Base-by-base conservation (phyloP, 2,888 invertebrate species). In the Drosophila suboccidentalis region DNA sequence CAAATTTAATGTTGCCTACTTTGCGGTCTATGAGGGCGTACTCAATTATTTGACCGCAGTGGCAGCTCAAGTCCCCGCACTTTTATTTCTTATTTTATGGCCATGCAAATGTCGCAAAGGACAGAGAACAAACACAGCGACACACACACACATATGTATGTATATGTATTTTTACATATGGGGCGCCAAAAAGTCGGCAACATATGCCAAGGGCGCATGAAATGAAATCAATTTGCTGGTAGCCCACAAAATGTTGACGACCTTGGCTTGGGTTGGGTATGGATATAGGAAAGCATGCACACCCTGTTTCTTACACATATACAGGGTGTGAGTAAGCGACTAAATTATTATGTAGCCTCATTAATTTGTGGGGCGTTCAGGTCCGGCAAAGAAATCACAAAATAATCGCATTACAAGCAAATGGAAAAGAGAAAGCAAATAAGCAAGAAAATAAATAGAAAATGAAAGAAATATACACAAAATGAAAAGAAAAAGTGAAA, bases 61-160 rank as follows among this genome's bases (percentile, higher is more conserved):
- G 51, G 41, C 54, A 44, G 63, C 71, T 51, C 61, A 65, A 49
- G 61, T 62, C 54, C 39, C 50, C 67, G 61, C 59, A 68, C 74
- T 78, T 88, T 87, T 89, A 87, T 87, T 78, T 82, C 84, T 78
- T 61, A 76, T 87, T 88, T 88, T 80, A 87, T 76, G 78, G 67
- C 64, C 86, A 86, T 89, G 86, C 80, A 85, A 87, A 89, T 88
- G 86, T 77, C 68, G 50, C 67, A 66, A 51, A 60, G 66, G 51
- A 19, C 43, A 44, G 1, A 47, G 49, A 38, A 54, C 39, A 17
- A 17, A 39, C 43, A 29, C 60, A 68, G 43, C 9, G 34, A 34
- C 19, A 29, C 49, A 44, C 29, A 49, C 15, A n/a, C 29, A 15
- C 22, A 38, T 26, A 26, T 6, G 6, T 6, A 26, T 5, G 26